These are phyloP conservation scores for Megalurothrips usitatus DNA, from an alignment of 2,888 invertebrate genomes.

Conservation along the genomic window DNA sequence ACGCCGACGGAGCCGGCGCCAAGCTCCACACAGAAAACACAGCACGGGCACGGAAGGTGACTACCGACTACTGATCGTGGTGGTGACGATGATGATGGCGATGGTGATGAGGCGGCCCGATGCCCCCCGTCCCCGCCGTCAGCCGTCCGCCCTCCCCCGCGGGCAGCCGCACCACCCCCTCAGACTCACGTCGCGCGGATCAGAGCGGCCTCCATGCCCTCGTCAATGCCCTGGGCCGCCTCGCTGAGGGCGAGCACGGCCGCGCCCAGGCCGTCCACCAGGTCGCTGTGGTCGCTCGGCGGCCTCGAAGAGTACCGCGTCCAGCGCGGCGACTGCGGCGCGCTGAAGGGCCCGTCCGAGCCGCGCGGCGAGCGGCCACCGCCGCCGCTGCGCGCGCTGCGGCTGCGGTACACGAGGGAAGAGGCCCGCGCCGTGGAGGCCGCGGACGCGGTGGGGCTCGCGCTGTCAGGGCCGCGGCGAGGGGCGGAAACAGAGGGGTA, in stretches of 20 bases:
- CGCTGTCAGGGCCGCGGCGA: background rate
- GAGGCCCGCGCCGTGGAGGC: background rate
- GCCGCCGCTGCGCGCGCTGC: background rate
- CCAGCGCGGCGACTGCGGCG: background rate
- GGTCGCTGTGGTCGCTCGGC: background rate
- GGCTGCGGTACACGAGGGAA: background rate
- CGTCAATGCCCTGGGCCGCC: background rate
- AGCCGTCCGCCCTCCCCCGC: no score
- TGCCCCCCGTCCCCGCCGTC: no score
- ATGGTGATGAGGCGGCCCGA: no score
- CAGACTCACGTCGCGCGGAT: background rate
- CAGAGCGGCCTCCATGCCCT: background rate
- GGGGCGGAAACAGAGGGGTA: background rate
- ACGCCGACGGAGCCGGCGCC: no score
- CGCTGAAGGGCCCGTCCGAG: background rate
- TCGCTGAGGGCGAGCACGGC: background rate
- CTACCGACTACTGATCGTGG: no score
- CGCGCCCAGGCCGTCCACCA: background rate
- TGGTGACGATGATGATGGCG: no score
- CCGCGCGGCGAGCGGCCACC: background rate
- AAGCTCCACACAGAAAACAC: no score
- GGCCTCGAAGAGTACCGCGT: background rate
- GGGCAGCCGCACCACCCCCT: background rate
- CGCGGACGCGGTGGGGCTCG: background rate
- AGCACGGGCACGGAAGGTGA: no score